Evolutionary conservation across 2,113 vertebrate species (phyloP).

Genomic region (Tretioscincus oriximinensis): DNA sequence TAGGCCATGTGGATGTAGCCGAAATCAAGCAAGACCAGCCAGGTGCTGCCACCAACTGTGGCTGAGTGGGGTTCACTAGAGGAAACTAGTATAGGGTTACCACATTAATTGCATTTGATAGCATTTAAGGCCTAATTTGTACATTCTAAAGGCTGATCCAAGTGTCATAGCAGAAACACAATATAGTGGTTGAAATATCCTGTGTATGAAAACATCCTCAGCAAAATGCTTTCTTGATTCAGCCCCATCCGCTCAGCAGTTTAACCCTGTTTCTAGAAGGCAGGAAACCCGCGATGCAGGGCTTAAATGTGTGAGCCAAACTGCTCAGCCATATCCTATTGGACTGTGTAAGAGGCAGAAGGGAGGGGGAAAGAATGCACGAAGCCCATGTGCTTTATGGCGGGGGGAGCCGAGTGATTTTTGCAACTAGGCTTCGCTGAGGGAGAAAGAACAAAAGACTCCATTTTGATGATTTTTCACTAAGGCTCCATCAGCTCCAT

Average conservation of each 20-base stretch:
- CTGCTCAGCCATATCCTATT: neutral
- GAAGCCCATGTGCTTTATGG: neutral
- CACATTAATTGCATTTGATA: neutral
- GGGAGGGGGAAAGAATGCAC: neutral
- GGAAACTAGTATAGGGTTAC: neutral
- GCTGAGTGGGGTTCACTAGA: neutral
- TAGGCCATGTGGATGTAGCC: too few species aligned
- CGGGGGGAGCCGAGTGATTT: conserved; percentile 27
- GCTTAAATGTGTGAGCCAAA: neutral
- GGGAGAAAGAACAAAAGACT: conserved; percentile 70
- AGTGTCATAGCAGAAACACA: neutral
- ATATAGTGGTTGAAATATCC: neutral
- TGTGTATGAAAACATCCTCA: neutral
- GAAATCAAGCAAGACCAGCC: too few species aligned
- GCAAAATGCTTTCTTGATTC: neutral
- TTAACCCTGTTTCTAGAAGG: neutral
- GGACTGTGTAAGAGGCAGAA: neutral
- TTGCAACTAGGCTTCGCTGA: conserved; percentile 32
- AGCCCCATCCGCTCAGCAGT: neutral
- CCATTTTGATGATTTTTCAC: conserved; percentile 70
- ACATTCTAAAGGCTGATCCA: too few species aligned
- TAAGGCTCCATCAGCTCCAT: conserved; percentile 77
- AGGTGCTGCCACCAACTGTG: neutral
- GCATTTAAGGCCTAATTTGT: neutral
- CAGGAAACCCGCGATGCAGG: neutral